These are phyloP conservation scores for Pocillopora verrucosa DNA, from an alignment of 64 coral and sea anemone genomes.

Conservation along the genomic window DNA sequence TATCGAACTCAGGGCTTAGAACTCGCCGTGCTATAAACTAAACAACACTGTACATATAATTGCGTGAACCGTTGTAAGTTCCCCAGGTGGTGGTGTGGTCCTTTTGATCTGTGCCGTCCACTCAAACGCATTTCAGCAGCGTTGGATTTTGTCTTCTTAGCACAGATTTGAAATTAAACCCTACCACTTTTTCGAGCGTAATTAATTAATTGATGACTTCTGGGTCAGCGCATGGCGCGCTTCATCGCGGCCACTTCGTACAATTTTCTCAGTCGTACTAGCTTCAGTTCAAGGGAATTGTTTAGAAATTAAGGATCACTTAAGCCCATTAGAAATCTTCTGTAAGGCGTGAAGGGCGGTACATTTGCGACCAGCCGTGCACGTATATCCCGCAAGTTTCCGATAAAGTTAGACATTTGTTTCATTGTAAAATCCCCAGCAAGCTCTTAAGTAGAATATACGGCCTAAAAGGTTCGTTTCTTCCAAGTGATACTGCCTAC, in stretches of 20 bases:
- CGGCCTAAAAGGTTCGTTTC: background rate
- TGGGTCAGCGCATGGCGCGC: background rate
- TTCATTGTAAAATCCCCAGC: conserved; percentile 5
- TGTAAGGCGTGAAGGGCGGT: background rate
- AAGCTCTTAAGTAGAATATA: conserved; percentile 13
- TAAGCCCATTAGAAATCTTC: background rate
- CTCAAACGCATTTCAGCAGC: background rate
- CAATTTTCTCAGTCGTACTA: background rate
- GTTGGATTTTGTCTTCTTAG: background rate
- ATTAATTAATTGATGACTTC: background rate
- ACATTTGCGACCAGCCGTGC: background rate
- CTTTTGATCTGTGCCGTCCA: background rate
- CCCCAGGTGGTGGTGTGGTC: background rate
- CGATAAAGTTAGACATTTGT: conserved; percentile 13
- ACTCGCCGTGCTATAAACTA: conserved; percentile 11
- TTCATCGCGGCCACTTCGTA: background rate
- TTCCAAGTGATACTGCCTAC: background rate
- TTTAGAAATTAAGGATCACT: background rate
- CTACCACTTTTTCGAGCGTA: background rate
- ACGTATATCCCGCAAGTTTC: background rate
- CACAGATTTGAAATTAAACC: background rate
- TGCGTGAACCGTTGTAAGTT: background rate
- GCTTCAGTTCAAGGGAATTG: background rate
- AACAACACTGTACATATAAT: conserved; percentile 8
- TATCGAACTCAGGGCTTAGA: background rate